Conservation (phyloP, 2,888 invertebrate genomes). For the Amphipyra berbera region DNA sequence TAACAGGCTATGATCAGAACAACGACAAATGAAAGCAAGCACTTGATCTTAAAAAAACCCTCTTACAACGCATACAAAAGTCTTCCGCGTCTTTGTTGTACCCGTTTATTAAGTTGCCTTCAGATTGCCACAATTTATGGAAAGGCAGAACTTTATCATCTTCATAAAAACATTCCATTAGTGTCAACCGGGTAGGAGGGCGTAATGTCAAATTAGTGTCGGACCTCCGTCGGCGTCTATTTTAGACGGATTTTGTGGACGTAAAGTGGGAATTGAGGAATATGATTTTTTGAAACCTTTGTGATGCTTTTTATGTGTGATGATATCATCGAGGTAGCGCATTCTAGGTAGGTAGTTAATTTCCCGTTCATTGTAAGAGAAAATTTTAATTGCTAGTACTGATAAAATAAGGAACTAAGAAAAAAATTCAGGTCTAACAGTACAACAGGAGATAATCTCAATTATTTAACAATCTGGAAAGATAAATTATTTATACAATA, state of each 20-base stretch:
- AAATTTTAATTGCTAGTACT: no score
- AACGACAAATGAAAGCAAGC: slow-evolving; percentile 10
- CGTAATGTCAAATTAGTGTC: slow-evolving; percentile 68
- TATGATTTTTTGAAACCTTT: slow-evolving; percentile 21
- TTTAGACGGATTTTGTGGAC: slow-evolving; percentile 47
- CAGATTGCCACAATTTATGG: slow-evolving; percentile 53
- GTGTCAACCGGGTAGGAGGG: slow-evolving; percentile 56
- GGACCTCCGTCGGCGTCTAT: slow-evolving; percentile 52
- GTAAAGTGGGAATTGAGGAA: slow-evolving; percentile 12
- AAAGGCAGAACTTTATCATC: slow-evolving; percentile 54
- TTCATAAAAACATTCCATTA: slow-evolving; percentile 65
- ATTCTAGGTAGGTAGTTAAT: not conserved
- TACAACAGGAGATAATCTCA: no score
- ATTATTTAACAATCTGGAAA: no score
- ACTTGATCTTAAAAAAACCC: slow-evolving; percentile 19
- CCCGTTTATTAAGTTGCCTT: slow-evolving; percentile 51
- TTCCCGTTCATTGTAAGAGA: not conserved
- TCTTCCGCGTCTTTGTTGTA: slow-evolving; percentile 28
- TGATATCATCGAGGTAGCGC: slow-evolving; percentile 5
- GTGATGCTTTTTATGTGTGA: slow-evolving; percentile 1
- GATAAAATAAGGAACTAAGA: no score
- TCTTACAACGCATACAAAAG: slow-evolving; percentile 22
- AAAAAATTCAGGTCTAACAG: no score
- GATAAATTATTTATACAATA: no score
- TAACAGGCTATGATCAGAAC: not conserved